Conservation (phyloP, 1,140 invertebrate genomes). For the Ceratosolen fusciceps region DNA sequence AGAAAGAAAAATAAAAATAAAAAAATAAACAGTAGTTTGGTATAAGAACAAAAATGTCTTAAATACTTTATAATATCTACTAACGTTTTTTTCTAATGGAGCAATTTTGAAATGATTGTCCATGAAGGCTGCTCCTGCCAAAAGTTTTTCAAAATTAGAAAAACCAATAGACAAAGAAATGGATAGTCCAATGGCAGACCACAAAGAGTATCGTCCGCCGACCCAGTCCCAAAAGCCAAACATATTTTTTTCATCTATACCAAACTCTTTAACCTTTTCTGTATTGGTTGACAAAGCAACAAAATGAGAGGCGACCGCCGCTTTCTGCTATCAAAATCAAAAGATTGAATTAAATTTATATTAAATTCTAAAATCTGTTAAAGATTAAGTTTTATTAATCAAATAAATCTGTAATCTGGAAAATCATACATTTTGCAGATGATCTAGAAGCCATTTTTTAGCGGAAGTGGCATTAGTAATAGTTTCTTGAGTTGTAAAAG, state of each 20-base stretch:
- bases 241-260: conserved; percentile 97
- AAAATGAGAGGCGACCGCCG: conserved; percentile 95
- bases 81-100: conserved; percentile 95
- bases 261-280: conserved; percentile 94
- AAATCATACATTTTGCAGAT: conserved; percentile 86
- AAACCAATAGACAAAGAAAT: conserved; percentile 95
- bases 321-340: conserved; percentile 73
- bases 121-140: conserved; percentile 93
- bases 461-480: conserved; percentile 99
- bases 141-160: conserved; percentile 94
- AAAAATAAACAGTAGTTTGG: not conserved
- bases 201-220: conserved; percentile 96
- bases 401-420: conserved; percentile 33
- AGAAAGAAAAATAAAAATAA: conserved; percentile 40
- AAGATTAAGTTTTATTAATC: conserved; percentile 26
- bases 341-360: conserved; percentile 49
- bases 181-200: conserved; percentile 98
- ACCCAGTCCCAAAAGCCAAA: conserved; percentile 99
- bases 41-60: conserved; percentile 20
- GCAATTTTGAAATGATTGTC: conserved; percentile 94
- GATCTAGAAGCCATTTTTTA: conserved; percentile 92
- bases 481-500: conserved; percentile 99
- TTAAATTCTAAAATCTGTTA: conserved; percentile 36
- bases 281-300: conserved; percentile 97
- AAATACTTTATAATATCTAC: conserved; percentile 55